These are phyloP conservation scores for Urocyon cinereoargenteus DNA, from an alignment of 2,797 vertebrate genomes.

Conservation along the genomic window DNA sequence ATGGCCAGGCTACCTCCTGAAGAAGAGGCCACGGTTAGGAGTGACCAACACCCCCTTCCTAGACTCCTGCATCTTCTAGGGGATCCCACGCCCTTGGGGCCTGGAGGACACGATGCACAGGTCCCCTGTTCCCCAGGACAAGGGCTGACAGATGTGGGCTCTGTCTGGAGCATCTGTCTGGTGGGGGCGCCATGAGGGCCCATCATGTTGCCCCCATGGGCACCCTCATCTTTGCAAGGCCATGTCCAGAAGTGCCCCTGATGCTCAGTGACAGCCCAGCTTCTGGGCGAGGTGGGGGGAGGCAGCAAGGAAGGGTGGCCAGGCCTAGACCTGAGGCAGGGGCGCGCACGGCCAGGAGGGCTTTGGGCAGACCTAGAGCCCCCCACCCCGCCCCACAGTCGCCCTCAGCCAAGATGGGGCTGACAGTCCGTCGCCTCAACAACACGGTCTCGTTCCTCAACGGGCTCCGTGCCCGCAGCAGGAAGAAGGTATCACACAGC, in stretches of 20 bases:
- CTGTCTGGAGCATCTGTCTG: neutral
- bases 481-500: neutral
- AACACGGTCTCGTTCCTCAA: neutral
- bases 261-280: rapidly evolving
- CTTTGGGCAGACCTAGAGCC: neutral
- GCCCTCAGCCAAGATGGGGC: neutral
- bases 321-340: neutral
- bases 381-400: no score
- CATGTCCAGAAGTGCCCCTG: rapidly evolving
- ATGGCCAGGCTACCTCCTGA: rapidly evolving
- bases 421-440: neutral
- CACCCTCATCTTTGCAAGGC: rapidly evolving
- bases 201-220: neutral
- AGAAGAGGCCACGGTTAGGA: rapidly evolving
- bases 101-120: rapidly evolving
- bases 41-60: no score
- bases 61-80: neutral
- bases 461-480: rapidly evolving
- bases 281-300: neutral
- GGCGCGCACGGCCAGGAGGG: rapidly evolving
- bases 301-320: neutral
- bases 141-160: neutral
- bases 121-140: neutral
- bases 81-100: neutral
- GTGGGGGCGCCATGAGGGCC: neutral